A percentile compares a stretch with the other conserved stretches of the same genome.
Conservation (phyloP, 2,888 invertebrate genomes). For the Thera obeliscata region DNA sequence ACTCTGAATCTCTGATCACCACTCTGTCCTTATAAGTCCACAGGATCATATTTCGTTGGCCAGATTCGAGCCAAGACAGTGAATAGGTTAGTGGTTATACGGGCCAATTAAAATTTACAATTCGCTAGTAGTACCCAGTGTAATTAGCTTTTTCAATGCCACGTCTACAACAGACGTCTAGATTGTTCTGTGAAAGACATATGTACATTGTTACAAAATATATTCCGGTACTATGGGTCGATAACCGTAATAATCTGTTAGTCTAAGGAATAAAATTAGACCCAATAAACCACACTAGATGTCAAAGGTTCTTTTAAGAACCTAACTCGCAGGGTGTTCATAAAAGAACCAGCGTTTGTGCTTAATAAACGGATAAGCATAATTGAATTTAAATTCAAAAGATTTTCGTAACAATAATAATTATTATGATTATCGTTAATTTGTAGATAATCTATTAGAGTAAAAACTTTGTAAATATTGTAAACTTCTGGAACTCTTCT, state of each 20-base stretch:
- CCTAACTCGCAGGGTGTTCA: not conserved
- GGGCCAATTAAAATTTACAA: slow-evolving; percentile 76
- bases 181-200: not conserved
- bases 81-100: slow-evolving; percentile 57
- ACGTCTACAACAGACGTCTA: not conserved
- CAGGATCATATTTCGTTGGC: slow-evolving; percentile 27
- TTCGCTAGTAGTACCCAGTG: slow-evolving; percentile 62
- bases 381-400: not conserved
- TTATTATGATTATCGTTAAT: not conserved
- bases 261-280: too few species aligned
- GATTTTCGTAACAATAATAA: not conserved
- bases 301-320: too few species aligned
- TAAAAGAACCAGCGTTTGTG: too few species aligned
- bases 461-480: slow-evolving; percentile 66
- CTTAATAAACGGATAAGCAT: too few species aligned
- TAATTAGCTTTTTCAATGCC: slow-evolving; percentile 44
- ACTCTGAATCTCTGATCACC: too few species aligned
- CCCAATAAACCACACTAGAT: too few species aligned
- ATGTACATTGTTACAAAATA: too few species aligned
- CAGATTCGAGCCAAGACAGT: slow-evolving; percentile 26
- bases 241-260: too few species aligned
- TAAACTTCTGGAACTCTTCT: slow-evolving; percentile 36
- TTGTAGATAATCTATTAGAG: slow-evolving; percentile 8
- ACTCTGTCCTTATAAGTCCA: not conserved
- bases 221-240: too few species aligned